Evolutionary conservation across 2,113 vertebrate genomes (phyloP).

Genomic region (Typhlomys cinereus): DNA sequence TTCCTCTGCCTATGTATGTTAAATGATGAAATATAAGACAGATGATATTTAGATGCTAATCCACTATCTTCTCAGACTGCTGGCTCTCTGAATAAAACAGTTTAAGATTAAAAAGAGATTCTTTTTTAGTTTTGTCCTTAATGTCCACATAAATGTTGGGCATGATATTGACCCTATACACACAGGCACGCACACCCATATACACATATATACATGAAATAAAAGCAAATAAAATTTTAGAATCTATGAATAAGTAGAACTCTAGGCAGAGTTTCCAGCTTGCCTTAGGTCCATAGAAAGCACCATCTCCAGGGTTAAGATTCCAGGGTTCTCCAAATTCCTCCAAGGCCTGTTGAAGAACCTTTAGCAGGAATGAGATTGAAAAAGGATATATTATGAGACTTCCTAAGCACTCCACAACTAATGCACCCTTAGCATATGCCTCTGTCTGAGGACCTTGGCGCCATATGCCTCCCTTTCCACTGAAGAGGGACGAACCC

Average conservation of each 20-base stretch:
- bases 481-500: background rate
- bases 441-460: background rate
- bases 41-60: background rate
- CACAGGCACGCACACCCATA: background rate
- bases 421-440: background rate
- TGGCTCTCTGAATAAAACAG: too few relatives aligned
- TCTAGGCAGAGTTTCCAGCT: background rate
- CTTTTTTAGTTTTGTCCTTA: too few relatives aligned
- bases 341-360: constrained; percentile 89
- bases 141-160: too few relatives aligned
- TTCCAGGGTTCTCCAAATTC: constrained; percentile 92
- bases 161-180: too few relatives aligned
- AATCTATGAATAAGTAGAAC: background rate
- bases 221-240: background rate
- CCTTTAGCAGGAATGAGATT: constrained; percentile 77
- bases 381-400: background rate
- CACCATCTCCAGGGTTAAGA: constrained; percentile 91
- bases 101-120: too few relatives aligned
- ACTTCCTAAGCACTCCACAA: background rate
- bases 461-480: too few relatives aligned
- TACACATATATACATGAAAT: too few relatives aligned
- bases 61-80: too few relatives aligned
- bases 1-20: too few relatives aligned
- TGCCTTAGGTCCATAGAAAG: constrained; percentile 97
- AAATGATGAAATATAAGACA: too few relatives aligned